Base-by-base conservation (phyloP, 92 coral and sea anemone species). In the Phenganax marumi region DNA sequence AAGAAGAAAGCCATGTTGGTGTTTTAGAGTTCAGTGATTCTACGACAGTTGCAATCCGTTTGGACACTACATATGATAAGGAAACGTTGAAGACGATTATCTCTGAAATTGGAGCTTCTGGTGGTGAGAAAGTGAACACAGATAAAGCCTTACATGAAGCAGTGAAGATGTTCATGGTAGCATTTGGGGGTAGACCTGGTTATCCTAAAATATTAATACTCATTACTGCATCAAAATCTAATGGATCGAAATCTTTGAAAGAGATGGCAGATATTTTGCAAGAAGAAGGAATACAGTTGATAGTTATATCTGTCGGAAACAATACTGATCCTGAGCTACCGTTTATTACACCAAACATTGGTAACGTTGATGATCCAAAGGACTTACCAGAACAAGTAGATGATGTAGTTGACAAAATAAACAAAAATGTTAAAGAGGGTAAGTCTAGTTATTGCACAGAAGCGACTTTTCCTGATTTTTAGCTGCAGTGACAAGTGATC, bases 1-100 rank as follows among this genome's bases (percentile, higher is more conserved):
- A 90, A 22, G 86, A 84, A 3, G 91, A 90, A 0, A 84, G 93
- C 16, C 91, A 92, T 14, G 97, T 90, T 17, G 92, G 94, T 7
- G 88, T 96, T 39, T 82, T 91, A 18, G 91, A 88, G 68, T 96
- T 92, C 77, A 89, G 90, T 53, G 53, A 84, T 55, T 63, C 89
- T 19, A 88, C 93, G 39, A 46, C 86, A 76, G 88, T 85, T 16
- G 90, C 87, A 58, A 61, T 78, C 13, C 73, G 71, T 61, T 72
- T 78, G 47, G 53, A 61, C 25, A 18, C 71, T 6, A 10, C 83
- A 14, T 62, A 78, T 14, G 83, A 60, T 58, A n/a, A 13, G 50
- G 68, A 43, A n/a, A 47, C 56, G 26, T 50, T 78, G 46, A 78
- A 62, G 60, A 62, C 18, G 11, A 65, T 78, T 26, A 48, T 78